Base-by-base conservation (phyloP, 2,113 vertebrate species). In the Dunckerocampus dactyliophorus region DNA sequence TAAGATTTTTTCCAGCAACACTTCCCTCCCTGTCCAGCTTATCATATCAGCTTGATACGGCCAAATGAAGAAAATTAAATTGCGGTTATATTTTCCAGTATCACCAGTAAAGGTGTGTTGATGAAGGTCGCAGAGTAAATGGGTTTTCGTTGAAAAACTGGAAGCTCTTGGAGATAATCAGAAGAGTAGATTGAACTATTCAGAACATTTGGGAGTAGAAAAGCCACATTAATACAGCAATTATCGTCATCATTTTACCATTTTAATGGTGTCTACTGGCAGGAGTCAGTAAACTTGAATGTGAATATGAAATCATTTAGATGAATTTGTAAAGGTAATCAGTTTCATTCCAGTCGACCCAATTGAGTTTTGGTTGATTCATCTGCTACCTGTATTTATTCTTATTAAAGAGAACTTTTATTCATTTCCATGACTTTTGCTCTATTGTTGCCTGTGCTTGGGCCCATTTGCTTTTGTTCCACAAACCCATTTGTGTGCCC, bases 1-100 rank as follows among this genome's bases (percentile, higher is more conserved):
- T 77, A 78, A 78, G 82, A 88, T 87, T 34, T 8, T 90, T 85
- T 71, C 55, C 48, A 69, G 66, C 47, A 42, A 70, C 17, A 73
- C 66, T 67, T 77, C 76, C 69, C 73, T 59, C 72, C 86, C 80
- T 65, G 80, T 72, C 47, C 48, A 72, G 72, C 65, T 73, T 79
- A 82, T 85, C 73, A 64, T 42, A 12, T 11, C 2, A 42, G 12
- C 63, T 66, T 52, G 49, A 81, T 67, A 63, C 13, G 66, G 59
- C 67, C 67, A 71, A 82, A 79, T 55, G 20, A 80, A 80, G 72
- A 70, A 71, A 78, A 70, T 84, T 61, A 75, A 81, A 79, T 69
- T 39, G 61, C 65, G 17, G 53, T 79, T 77, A 67, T 60, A 58
- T 74, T 80, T 84, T 84, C 65, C 45, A 47, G 8, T 6, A 10